These are phyloP conservation scores for Diaphora mendica DNA, from an alignment of 2,888 invertebrate species.

Conservation along the genomic window DNA sequence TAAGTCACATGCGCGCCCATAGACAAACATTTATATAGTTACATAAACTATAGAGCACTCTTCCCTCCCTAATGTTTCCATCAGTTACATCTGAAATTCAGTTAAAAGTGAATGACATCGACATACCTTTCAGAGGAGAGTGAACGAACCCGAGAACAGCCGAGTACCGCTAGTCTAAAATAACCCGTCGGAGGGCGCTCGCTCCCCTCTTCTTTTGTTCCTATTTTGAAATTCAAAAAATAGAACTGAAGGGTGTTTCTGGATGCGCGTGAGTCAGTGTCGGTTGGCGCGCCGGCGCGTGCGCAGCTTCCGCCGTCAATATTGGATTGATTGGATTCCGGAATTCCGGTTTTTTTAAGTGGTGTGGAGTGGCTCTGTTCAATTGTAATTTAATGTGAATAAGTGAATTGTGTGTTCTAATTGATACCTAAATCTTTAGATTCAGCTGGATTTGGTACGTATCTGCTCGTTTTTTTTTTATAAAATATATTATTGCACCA, in stretches of 20 bases:
- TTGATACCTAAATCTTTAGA: slow-evolving; percentile 21
- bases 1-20: slow-evolving; percentile 48
- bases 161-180: slow-evolving; percentile 69
- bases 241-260: slow-evolving; percentile 80
- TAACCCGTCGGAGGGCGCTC: slow-evolving; percentile 79
- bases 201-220: slow-evolving; percentile 85
- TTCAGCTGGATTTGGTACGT: slow-evolving; percentile 25
- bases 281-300: slow-evolving; percentile 77
- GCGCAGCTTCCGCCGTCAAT: slow-evolving; percentile 65
- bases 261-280: slow-evolving; percentile 83
- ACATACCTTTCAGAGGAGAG: slow-evolving; percentile 60
- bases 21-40: slow-evolving; percentile 54
- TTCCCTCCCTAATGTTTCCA: slow-evolving; percentile 47
- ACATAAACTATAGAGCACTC: slow-evolving; percentile 46
- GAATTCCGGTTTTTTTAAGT: slow-evolving; percentile 52
- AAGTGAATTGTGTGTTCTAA: slow-evolving; percentile 44
- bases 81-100: slow-evolving; percentile 52
- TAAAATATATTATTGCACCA: slow-evolving; percentile 18
- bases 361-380: slow-evolving; percentile 57
- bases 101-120: slow-evolving; percentile 56
- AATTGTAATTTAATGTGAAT: slow-evolving; percentile 38
- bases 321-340: slow-evolving; percentile 51
- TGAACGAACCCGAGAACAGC: slow-evolving; percentile 74
- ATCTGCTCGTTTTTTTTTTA: slow-evolving; percentile 11
- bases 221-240: slow-evolving; percentile 83